phyloP scores from a whole-genome alignment of 2,113 vertebrate species.

The Microcebus murinus region DNA sequence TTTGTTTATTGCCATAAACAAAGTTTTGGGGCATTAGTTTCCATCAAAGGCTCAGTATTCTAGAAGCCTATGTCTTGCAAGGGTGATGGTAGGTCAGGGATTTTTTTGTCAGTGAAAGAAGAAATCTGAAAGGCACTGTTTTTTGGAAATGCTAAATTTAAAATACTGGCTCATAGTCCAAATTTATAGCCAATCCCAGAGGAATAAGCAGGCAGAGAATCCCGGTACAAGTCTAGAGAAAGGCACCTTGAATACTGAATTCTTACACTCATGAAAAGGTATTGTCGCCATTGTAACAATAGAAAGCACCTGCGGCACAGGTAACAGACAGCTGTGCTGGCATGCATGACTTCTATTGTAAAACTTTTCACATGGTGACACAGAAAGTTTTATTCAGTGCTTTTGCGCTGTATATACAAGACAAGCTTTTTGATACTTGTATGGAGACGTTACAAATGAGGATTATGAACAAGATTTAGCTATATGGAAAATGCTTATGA shows the following conservation, averaged over 20 bases:
- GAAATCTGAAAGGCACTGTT: not conserved
- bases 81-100: not conserved
- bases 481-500: not conserved
- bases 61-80: not conserved
- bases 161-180: not conserved
- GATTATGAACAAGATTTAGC: not conserved
- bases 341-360: not conserved
- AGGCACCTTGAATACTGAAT: not conserved
- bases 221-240: not conserved
- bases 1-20: not conserved
- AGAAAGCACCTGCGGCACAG: not conserved
- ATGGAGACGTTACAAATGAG: not conserved
- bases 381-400: not conserved
- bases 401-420: not conserved
- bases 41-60: not conserved
- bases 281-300: not conserved
- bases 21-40: not conserved
- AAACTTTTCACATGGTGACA: not conserved
- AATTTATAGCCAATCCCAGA: not conserved
- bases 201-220: not conserved
- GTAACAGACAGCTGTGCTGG: not conserved
- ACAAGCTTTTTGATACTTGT: not conserved
- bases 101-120: not conserved
- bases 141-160: not conserved
- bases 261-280: not conserved